Evolutionary conservation across 2,113 vertebrate genomes (phyloP), one percentile per base, ranked within the genome.

Genomic region (Leiothrix lutea): DNA sequence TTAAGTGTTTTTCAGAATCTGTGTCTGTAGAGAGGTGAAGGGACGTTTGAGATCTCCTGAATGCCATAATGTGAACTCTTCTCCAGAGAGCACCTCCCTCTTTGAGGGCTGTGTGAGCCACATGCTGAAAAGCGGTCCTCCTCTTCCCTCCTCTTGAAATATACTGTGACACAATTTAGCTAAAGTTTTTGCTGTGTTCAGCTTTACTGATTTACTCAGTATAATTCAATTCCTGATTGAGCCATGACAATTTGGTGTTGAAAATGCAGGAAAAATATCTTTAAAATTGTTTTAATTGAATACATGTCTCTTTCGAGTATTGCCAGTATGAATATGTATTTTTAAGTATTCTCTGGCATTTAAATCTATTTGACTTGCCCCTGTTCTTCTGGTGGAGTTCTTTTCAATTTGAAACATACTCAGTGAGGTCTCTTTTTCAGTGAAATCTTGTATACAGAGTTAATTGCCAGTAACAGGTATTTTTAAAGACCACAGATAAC

Each of bases 401-500:
- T 73, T 96, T 90, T 90, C 18, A 45, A 42, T n/a, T 7, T 80
- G 21, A 77, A 77, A 50, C 33, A 23, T 33, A 57, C 3, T 40
- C 31, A 36, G 13, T 50, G 23, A 74, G 15, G 9, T 71, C 5
- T 47, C 57, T 29, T 93, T 90, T 90, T 36, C 50, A 62, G 15
- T 57, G 12, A 88, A 94, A 74, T 35, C 11, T 17, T 64, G 7
- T 23, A 31, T 45, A 57, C 2, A 21, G 47, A 42, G 22, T 69
- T 81, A 79, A 53, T 44, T 92, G n/a, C 33, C 54, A n/a, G 22
- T 38, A 90, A 61, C 9, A 80, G 11, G 13, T 69, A 56, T 65
- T 94, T 93, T 91, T 85, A 80, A 93, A 72, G 35, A 73, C 28
- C 56, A 75, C 19, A 10, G 23, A 77, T 42, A 33, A 44, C 14